A percentile compares a stretch with the other conserved stretches of the same genome.
Evolutionary conservation across 1,140 invertebrate species (phyloP).

Genomic region (Lasaia peninsularis): DNA sequence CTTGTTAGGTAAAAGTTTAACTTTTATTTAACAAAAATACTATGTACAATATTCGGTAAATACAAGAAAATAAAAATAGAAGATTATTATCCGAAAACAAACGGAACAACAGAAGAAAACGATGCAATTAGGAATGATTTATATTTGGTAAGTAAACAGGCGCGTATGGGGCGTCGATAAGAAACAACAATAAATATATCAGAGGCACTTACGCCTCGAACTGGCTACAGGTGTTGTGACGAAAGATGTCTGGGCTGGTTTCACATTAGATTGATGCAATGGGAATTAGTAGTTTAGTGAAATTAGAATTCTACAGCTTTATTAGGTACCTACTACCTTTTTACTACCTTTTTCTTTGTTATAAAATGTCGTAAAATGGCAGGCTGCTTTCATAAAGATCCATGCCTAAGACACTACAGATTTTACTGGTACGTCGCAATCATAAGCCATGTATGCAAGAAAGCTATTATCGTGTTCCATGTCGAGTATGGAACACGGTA

Average conservation of each 20-base stretch:
- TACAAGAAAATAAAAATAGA: conserved; percentile 1
- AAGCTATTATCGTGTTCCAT: too few species aligned
- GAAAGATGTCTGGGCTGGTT: not conserved
- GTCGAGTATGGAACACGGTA: too few species aligned
- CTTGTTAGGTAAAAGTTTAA: not conserved
- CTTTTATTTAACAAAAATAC: not conserved
- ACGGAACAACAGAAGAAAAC: conserved; percentile 13
- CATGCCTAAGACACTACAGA: too few species aligned
- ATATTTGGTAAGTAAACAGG: conserved; percentile 16
- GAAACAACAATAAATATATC: conserved; percentile 20
- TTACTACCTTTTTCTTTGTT: too few species aligned
- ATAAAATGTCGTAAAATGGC: too few species aligned
- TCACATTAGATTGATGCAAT: not conserved
- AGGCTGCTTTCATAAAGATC: too few species aligned
- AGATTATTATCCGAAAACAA: conserved; percentile 17
- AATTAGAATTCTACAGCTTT: too few species aligned
- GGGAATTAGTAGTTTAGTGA: not conserved
- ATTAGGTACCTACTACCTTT: too few species aligned
- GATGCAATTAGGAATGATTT: conserved; percentile 23
- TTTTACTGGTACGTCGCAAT: too few species aligned
- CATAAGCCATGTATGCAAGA: too few species aligned
- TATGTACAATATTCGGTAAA: not conserved
- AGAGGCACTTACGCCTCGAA: conserved; percentile 1
- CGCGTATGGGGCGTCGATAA: conserved; percentile 6
- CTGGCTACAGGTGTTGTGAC: conserved; percentile 5